Base-by-base conservation (phyloP, 2,888 invertebrate genomes). In the Mesochorus sp. region DNA sequence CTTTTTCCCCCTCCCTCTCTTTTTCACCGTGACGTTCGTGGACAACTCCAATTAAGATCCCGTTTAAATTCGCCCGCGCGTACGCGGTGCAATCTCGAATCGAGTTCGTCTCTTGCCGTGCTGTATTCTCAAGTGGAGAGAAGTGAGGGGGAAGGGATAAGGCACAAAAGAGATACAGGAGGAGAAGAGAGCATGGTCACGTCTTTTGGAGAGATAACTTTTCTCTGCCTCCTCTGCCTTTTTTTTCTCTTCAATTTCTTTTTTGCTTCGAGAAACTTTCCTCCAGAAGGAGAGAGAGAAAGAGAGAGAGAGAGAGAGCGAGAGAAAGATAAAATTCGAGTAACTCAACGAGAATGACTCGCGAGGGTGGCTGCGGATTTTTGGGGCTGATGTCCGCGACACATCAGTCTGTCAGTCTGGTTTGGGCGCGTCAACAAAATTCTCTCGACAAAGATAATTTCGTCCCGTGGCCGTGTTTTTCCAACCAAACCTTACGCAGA, bases 11-110 rank as follows among this genome's bases (percentile, higher is more conserved):
- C 17, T 34, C 26, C n/a, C 49, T 47, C 49, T 37, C 39, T 68
- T 24, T 21, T 47, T 34, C 28, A 70, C 28, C 68, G 70, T 64
- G 74, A 73, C 73, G 78, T 57, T 70, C 68, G 73, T 64, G 70
- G 74, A 74, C 78, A 78, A 73, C 51, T 78, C 70, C 78, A 78
- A 78, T 78, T 78, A 78, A 78, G 64, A 78, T 78, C 78, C 78
- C 78, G 78, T 78, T 78, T 78, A 74, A 78, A 78, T 78, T 78
- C 73, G 73, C 75, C 51, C 34, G 61, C 70, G 68, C 71, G 64
- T 76, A 76, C 71, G 39, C 64, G 68, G 31, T 57, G 64, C 68
- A 78, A 74, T 78, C 64, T 68, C 73, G 77, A 68, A 57, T 68
- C 57, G 31, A 51, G 49, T 17, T 37, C 8, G 21, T 34, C 68